Evolutionary conservation across 2,113 vertebrate genomes (phyloP), one percentile per base, ranked within the genome.

Genomic region (Semnornis frantzii): DNA sequence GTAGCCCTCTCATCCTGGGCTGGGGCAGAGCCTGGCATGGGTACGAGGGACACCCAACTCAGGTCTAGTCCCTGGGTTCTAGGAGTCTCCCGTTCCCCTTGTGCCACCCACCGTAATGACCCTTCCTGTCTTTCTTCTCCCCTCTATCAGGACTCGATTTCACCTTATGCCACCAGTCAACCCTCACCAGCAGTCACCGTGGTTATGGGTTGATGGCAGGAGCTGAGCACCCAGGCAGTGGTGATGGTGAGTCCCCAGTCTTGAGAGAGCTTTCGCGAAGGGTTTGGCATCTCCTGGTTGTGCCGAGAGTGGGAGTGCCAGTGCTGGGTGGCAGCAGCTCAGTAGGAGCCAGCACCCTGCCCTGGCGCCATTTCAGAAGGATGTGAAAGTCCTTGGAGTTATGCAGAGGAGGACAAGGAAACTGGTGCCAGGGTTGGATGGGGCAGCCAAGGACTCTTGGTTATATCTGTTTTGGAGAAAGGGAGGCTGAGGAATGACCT

Each of bases 151-250:
- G 98, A 71, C 95, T 98, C 9, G 98, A 98, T 83, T 94, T 98
- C 95, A 97, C 98, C 57, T 98, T 98, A 81, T 99, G 98, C 96
- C 99, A 98, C 37, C 99, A 99, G 97, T 94, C 98, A 84, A 98
- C 97, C 95, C 98, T 98, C 90, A 97, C 97, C 96, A 96, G 98
- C 8, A 94, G 97, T 1, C 98, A 98, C 96, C 98, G 98, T 14
- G 97, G 97, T 33, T 99, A 98, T 31, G 98, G 98, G 85, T 92
- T 97, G 93, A 95, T 92, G 64, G 92, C 98, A 4, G 95, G 96
- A 89, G 94, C 97, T 4, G 99, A 99, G 37, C 98, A 97, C 90
- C 95, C 97, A 24, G 97, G 96, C 83, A 83, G 97, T 16, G 97
- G 86, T 0, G 99, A 99, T 39, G 98, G 99, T 99, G 94, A 98